Conservation (phyloP, 2,797 vertebrate genomes). For the Pantherophis alleghaniensis region DNA sequence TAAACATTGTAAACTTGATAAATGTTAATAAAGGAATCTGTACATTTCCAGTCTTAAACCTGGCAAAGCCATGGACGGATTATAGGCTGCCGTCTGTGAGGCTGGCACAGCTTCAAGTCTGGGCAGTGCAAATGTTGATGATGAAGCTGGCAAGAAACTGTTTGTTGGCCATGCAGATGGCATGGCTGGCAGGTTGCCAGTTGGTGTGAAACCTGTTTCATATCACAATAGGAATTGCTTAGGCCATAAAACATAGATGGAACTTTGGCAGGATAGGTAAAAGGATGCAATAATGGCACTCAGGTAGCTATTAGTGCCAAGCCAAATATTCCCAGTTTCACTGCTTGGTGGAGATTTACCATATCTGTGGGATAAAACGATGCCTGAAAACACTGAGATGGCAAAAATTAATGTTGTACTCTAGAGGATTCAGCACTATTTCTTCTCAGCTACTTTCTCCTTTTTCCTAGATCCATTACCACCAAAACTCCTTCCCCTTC, state of each 20-base stretch:
- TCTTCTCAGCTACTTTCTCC: not conserved
- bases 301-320: too few species aligned
- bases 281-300: not conserved
- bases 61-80: slow-evolving; percentile 52
- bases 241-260: not conserved
- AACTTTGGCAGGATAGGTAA: not conserved
- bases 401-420: not conserved
- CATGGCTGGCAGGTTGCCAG: slow-evolving; percentile 31
- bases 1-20: slow-evolving; percentile 57
- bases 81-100: slow-evolving; percentile 48
- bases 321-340: not conserved
- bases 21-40: slow-evolving; percentile 60
- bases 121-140: slow-evolving; percentile 13
- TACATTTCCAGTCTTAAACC: slow-evolving; percentile 61
- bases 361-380: not conserved
- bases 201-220: not conserved
- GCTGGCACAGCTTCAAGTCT: slow-evolving; percentile 39
- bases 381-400: not conserved
- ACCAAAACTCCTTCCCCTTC: not conserved
- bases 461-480: not conserved
- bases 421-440: not conserved
- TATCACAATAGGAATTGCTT: not conserved
- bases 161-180: slow-evolving; percentile 54
- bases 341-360: not conserved
- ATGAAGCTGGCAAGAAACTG: slow-evolving; percentile 5